A percentile compares a stretch with the other conserved stretches of the same genome.
phyloP scores from a whole-genome alignment of 1,140 invertebrate genomes.

The Glomeris maerens region DNA sequence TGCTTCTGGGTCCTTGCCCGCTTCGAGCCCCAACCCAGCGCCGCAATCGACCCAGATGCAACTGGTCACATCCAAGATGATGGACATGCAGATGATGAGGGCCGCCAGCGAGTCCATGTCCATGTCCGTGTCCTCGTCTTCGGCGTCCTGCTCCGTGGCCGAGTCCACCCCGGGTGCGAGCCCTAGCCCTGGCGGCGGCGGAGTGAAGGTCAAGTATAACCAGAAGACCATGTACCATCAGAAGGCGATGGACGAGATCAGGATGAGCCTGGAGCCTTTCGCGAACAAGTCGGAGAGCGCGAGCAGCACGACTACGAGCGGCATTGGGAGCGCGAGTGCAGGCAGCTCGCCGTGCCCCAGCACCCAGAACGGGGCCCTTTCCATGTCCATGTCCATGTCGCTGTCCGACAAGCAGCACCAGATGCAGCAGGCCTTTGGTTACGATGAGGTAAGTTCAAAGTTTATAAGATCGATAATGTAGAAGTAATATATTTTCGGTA shows the following conservation, averaged over 20 bases:
- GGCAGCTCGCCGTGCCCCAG: conserved; percentile 16
- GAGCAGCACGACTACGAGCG: conserved; percentile 42
- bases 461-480: neutral
- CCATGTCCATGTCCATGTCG: neutral
- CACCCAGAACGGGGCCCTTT: conserved; percentile 9
- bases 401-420: conserved; percentile 31
- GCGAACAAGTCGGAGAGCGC: conserved; percentile 57
- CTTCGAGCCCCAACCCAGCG: conserved; percentile 11
- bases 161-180: neutral
- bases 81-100: too few relatives aligned
- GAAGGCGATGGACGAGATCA: conserved; percentile 72
- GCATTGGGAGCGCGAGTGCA: conserved; percentile 44
- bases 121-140: neutral
- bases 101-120: too few relatives aligned
- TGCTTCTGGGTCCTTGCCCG: neutral
- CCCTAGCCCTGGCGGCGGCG: neutral
- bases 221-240: conserved; percentile 47
- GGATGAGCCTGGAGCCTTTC: conserved; percentile 68
- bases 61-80: conserved; percentile 10
- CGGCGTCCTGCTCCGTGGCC: neutral
- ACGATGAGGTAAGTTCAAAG: conserved; percentile 42
- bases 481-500: neutral
- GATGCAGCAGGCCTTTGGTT: conserved; percentile 43
- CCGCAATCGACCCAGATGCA: conserved; percentile 15
- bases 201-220: conserved; percentile 14